phyloP scores from a whole-genome alignment of 2,888 invertebrate species.

The Scrobipalpa costella region DNA sequence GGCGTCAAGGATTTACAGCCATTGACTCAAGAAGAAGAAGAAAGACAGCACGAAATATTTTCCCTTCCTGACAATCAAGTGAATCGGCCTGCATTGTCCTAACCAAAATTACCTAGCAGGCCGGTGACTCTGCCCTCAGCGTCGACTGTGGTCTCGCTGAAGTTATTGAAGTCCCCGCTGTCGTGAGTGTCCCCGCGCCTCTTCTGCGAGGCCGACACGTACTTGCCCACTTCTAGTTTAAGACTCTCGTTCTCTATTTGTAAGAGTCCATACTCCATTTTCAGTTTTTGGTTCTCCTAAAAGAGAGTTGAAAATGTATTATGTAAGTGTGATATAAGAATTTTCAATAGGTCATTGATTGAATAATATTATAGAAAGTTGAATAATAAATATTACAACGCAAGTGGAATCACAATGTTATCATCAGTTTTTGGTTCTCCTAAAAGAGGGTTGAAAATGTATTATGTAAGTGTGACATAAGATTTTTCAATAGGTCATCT shows the following conservation, averaged over 20 bases:
- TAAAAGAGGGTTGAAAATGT: slow-evolving; percentile 37
- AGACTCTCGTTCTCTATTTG: slow-evolving; percentile 71
- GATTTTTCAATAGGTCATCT: too few species aligned
- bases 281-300: slow-evolving; percentile 73
- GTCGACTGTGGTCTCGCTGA: slow-evolving; percentile 57
- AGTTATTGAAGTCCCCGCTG: slow-evolving; percentile 70
- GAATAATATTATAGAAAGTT: too few species aligned
- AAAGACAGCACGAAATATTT: too few species aligned
- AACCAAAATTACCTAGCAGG: slow-evolving; percentile 4
- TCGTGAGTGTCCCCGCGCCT: slow-evolving; percentile 67
- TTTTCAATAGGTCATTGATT: too few species aligned
- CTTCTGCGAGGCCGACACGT: slow-evolving; percentile 62
- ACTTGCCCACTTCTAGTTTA: slow-evolving; percentile 64
- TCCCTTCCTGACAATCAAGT: too few species aligned
- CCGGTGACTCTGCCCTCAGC: slow-evolving; percentile 16
- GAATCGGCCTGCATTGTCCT: too few species aligned
- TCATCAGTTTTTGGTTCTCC: slow-evolving; percentile 74
- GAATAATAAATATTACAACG: too few species aligned
- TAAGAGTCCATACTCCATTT: slow-evolving; percentile 72
- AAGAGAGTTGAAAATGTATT: slow-evolving; percentile 25
- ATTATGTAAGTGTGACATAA: neutral
- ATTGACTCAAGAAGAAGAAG: too few species aligned
- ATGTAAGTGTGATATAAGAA: too few species aligned
- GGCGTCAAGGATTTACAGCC: too few species aligned
- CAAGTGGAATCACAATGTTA: too few species aligned